Conservation (phyloP, 2,113 vertebrate genomes). For the Neolamprologus cancellatus region DNA sequence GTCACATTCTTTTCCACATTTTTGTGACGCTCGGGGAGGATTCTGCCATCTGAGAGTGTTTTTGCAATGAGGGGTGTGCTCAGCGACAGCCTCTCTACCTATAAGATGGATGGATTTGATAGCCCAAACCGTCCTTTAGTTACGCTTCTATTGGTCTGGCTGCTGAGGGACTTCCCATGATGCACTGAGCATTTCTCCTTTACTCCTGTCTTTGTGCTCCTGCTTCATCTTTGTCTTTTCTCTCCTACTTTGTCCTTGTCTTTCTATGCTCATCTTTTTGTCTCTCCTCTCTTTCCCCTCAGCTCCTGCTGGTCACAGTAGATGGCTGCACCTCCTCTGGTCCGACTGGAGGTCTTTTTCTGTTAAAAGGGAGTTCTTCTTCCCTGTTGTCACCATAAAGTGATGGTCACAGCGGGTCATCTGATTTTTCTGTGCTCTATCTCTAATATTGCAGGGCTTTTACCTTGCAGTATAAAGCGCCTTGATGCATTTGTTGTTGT, state of each 20-base stretch:
- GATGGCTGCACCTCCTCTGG: not conserved
- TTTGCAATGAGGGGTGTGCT: not conserved
- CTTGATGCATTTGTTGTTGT: not conserved
- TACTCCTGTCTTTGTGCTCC: not conserved
- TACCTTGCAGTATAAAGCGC: not conserved
- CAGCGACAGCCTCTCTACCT: not conserved
- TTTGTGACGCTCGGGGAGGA: not conserved
- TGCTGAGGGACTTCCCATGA: not conserved
- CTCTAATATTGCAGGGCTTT: not conserved
- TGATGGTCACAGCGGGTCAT: rapidly evolving
- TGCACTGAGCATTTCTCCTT: not conserved
- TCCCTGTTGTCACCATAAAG: not conserved
- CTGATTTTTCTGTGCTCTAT: not conserved
- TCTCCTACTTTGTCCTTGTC: not conserved
- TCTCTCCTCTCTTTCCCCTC: rapidly evolving
- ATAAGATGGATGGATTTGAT: not conserved
- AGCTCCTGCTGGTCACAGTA: not conserved
- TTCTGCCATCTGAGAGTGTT: not conserved
- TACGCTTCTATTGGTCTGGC: not conserved
- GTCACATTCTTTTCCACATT: not conserved
- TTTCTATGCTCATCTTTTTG: not conserved
- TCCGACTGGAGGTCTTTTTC: not conserved
- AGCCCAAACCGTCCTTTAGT: not conserved
- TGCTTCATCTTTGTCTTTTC: not conserved
- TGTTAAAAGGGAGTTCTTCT: not conserved